These are phyloP conservation scores for Eumeta japonica DNA, from an alignment of 1,140 invertebrate species.

Conservation along the genomic window DNA sequence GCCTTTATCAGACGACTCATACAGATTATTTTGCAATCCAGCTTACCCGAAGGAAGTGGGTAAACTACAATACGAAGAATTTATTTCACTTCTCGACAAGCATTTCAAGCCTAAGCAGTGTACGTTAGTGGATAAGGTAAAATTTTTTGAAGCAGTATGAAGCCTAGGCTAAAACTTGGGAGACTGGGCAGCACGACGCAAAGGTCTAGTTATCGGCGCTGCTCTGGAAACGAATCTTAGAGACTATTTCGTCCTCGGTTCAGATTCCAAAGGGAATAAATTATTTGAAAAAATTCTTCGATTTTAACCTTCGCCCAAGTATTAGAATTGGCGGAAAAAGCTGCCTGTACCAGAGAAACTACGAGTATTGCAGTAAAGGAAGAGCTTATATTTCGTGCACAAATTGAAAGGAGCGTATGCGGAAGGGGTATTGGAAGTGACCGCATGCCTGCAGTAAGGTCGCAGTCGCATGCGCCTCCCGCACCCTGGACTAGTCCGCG, in stretches of 20 bases:
- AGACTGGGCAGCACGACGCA: constrained; percentile 14
- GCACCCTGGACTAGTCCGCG: neutral
- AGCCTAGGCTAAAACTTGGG: constrained; percentile 11
- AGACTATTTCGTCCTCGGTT: constrained; percentile 15
- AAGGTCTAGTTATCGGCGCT: constrained; percentile 9
- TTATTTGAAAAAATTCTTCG: constrained; percentile 12
- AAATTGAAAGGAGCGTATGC: constrained; percentile 1
- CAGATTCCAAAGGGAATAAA: constrained; percentile 11
- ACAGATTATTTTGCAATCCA: constrained; percentile 7
- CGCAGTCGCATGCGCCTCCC: neutral
- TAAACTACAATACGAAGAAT: constrained; percentile 1
- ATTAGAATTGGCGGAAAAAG: constrained; percentile 5
- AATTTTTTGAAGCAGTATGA: constrained; percentile 8
- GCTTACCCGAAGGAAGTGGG: constrained; percentile 6
- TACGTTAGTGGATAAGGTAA: constrained; percentile 9
- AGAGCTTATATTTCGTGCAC: neutral
- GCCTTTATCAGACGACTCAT: constrained; percentile 8
- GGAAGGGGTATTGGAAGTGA: neutral
- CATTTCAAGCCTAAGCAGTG: constrained; percentile 17
- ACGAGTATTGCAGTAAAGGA: neutral
- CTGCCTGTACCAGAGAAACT: constrained; percentile 1
- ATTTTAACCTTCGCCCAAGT: constrained; percentile 6
- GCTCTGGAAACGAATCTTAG: constrained; percentile 11
- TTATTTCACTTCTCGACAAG: constrained; percentile 6
- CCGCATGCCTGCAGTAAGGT: neutral